Conservation (phyloP, 2,888 invertebrate genomes). For the Synergus itoensis region DNA sequence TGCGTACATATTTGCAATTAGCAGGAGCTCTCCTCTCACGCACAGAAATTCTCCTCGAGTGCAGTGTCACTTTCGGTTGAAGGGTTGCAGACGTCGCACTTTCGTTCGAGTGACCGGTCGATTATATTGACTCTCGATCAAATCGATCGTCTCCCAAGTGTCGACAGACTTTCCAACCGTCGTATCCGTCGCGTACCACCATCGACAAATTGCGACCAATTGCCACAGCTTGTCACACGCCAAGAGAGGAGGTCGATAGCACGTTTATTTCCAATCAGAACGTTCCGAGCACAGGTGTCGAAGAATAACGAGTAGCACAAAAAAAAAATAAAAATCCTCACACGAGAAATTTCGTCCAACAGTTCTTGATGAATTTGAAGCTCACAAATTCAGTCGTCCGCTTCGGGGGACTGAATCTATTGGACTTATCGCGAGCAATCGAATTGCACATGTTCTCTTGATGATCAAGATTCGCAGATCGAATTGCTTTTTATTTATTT, state of each 20-base stretch:
- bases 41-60: neutral
- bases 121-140: conserved; percentile 25
- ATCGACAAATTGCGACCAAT: conserved; percentile 24
- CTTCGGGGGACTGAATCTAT: neutral
- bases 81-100: conserved; percentile 47
- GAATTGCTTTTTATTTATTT: neutral
- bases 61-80: conserved; percentile 37
- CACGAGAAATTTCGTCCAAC: neutral
- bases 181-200: neutral
- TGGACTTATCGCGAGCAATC: neutral
- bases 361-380: neutral
- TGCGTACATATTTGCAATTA: conserved; percentile 71
- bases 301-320: neutral
- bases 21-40: conserved; percentile 40
- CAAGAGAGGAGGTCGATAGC: neutral
- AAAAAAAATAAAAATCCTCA: conserved; percentile 4
- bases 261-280: conserved; percentile 29
- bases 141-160: conserved; percentile 9
- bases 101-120: conserved; percentile 45
- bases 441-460: neutral
- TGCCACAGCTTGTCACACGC: neutral
- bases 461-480: neutral
- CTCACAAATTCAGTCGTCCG: neutral
- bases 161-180: neutral
- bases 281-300: conserved; percentile 18